Evolutionary conservation across 53 echinoderm and acorn worm genomes (phyloP).

Genomic region (Antedon mediterranea): DNA sequence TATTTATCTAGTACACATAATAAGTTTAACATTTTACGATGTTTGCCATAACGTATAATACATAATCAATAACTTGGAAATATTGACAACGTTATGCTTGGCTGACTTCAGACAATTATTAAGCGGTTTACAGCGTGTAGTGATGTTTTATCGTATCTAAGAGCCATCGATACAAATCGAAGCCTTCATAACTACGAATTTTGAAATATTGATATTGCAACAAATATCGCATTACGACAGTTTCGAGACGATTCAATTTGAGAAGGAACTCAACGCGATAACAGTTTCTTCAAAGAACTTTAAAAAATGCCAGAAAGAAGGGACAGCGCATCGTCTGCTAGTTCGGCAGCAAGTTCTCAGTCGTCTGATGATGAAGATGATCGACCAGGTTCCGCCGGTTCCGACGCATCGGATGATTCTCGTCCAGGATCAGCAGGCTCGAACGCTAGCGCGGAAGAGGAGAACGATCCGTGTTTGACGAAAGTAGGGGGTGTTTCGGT

Average conservation of each 20-base stretch:
- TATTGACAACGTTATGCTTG: neutral
- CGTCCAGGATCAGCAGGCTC: neutral
- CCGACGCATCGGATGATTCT: neutral
- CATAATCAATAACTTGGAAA: neutral
- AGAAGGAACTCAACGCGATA: neutral
- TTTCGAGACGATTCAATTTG: neutral
- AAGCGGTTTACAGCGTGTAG: neutral
- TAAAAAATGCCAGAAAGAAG: neutral
- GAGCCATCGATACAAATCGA: neutral
- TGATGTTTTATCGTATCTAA: neutral
- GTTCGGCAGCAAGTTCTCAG: neutral
- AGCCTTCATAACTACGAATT: neutral
- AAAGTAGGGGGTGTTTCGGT: constrained; percentile 11
- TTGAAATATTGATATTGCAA: neutral
- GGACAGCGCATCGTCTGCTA: neutral
- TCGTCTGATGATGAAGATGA: neutral
- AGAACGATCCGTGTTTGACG: neutral
- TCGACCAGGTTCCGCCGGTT: neutral
- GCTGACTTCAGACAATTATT: neutral
- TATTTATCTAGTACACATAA: too few species aligned
- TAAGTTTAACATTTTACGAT: neutral
- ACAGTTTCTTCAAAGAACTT: neutral
- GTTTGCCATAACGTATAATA: neutral
- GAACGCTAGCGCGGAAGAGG: neutral
- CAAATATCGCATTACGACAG: neutral